Base-by-base conservation (phyloP, 2,113 vertebrate species). In the Dryoscopus gambensis region DNA sequence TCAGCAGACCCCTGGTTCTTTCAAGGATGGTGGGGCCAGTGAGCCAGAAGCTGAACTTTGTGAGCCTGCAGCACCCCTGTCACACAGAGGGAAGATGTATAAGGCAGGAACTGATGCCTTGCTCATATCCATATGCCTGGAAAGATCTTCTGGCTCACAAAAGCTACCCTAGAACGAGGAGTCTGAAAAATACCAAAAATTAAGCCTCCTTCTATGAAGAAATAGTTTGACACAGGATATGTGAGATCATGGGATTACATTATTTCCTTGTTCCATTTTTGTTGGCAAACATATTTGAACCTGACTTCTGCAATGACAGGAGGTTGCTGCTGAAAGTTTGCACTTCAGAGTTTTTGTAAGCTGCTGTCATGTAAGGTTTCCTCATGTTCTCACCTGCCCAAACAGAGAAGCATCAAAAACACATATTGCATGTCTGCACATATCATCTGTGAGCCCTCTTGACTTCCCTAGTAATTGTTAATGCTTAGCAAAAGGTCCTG, bases 181-280 rank as follows among this genome's bases (percentile, higher is more conserved):
- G 53, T 39, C 57, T 65, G 64, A 87, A 93, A 95, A 93, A 68
- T 52, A 84, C 3, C 10, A 77, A 83, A 83, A 67, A 39, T 67
- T 55, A 80, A 74, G 25, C 65, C 5, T 79, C 31, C 44, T 73
- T 79, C 82, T 91, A 6, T 68, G 74, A 89, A 94, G 60, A 81
- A 89, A 82, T 52, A 49, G 1, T 79, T 84, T 71, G n/a, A 87
- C 44, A 89, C 64, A 87, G 86, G 89, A 89, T 92, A 84, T 68
- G 62, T 91, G 81, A 91, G 49, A 84, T 95, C 93, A 94, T 76
- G 46, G 87, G 77, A 73, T 96, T 94, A 96, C 87, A 78, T 70
- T 89, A 95, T 90, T 95, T 97, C 89, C 89, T 87, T 73, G 81
- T 91, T 95, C 65, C 84, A 89, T 87, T 97, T 93, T 75, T 91